Percentiles rank a stretch among this genome's conserved stretches.
Conservation (phyloP, 2,888 invertebrate genomes). For the Cantharis flavilabris region DNA sequence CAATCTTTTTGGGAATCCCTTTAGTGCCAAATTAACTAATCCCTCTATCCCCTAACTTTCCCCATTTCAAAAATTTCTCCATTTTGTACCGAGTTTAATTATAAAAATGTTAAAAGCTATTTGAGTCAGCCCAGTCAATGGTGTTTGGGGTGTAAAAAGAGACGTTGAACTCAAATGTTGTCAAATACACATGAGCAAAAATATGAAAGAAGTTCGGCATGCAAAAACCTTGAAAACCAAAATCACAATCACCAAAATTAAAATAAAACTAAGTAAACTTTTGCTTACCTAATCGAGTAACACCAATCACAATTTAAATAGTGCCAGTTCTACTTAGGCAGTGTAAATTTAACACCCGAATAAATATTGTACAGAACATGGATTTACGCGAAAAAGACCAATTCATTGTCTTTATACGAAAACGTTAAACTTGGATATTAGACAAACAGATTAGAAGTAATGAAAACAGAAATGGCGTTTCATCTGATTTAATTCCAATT, state of each 20-base stretch:
- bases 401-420: not conserved
- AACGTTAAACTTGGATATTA: not conserved
- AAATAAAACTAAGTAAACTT: not conserved
- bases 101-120: not conserved
- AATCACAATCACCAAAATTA: not conserved
- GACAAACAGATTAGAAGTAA: not conserved
- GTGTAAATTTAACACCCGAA: not conserved
- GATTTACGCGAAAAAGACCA: not conserved
- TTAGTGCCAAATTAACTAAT: not conserved
- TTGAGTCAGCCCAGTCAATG: no score
- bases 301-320: not conserved
- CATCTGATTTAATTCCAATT: not conserved
- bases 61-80: not conserved
- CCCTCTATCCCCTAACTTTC: not conserved
- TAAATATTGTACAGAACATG: not conserved
- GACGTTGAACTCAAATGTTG: not conserved
- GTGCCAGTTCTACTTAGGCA: not conserved
- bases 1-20: no score
- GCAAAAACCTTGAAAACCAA: not conserved
- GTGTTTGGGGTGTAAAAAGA: not conserved
- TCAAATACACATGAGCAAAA: not conserved
- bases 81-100: not conserved
- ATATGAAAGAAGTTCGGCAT: not conserved
- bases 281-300: not conserved
- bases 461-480: not conserved